These are phyloP conservation scores for Thera britannica DNA, from an alignment of 2,888 invertebrate genomes.

Conservation along the genomic window DNA sequence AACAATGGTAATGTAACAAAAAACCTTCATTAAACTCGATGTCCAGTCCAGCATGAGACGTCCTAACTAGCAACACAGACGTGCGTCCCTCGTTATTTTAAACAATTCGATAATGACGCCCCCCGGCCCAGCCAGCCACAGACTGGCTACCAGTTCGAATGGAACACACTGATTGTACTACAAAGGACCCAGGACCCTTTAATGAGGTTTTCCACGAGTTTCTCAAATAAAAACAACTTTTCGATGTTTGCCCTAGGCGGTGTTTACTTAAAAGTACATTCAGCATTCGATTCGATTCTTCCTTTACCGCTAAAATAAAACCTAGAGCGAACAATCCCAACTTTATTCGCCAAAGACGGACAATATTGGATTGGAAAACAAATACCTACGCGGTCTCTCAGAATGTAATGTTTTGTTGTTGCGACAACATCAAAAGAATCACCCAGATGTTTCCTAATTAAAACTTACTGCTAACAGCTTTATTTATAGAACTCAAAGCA, in stretches of 20 bases:
- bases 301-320: constrained; percentile 18
- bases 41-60: constrained; percentile 33
- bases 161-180: constrained; percentile 65
- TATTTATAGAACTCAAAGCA: constrained; percentile 33
- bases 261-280: constrained; percentile 39
- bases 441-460: constrained; percentile 34
- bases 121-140: constrained; percentile 45
- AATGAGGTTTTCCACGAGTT: constrained; percentile 68
- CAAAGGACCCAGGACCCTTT: constrained; percentile 68
- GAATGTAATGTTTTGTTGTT: constrained; percentile 3
- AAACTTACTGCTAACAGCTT: constrained; percentile 23
- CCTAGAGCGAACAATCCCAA: constrained; percentile 6
- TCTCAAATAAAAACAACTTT: constrained; percentile 60
- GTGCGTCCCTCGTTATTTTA: constrained; percentile 77
- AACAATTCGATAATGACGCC: constrained; percentile 80
- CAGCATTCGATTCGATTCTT: constrained; percentile 14
- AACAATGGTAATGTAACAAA: constrained; percentile 34
- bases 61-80: constrained; percentile 57
- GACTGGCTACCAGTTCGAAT: constrained; percentile 15
- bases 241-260: constrained; percentile 67
- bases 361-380: constrained; percentile 7
- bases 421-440: constrained; percentile 9
- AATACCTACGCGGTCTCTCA: neutral
- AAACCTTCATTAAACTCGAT: constrained; percentile 30
- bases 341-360: constrained; percentile 1